These are phyloP conservation scores for Mastomys natalensis DNA, from an alignment of 2,113 vertebrate genomes.

Conservation along the genomic window DNA sequence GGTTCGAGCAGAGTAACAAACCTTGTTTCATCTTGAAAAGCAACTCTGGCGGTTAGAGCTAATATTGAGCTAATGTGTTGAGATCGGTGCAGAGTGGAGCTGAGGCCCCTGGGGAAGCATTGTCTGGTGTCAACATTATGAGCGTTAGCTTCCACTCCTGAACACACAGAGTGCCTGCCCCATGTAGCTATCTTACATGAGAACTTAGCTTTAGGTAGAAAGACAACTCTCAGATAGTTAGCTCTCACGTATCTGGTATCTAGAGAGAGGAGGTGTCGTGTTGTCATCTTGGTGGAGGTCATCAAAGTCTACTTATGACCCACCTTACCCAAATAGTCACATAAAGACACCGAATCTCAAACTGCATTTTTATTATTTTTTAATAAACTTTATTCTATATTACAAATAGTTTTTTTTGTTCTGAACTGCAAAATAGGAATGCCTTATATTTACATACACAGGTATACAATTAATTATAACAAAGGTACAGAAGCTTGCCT, in stretches of 20 bases:
- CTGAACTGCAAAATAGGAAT: slow-evolving; percentile 99
- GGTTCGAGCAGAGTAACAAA: not conserved
- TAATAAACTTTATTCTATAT: slow-evolving; percentile 99
- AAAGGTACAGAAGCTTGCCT: slow-evolving; percentile 99
- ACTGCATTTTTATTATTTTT: slow-evolving; percentile 89
- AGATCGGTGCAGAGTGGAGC: not conserved
- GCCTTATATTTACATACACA: slow-evolving; percentile 99
- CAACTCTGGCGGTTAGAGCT: accelerated
- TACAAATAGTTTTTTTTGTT: slow-evolving; percentile 99
- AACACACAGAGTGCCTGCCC: not conserved
- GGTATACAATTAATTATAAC: slow-evolving; percentile 99
- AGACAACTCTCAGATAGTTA: accelerated
- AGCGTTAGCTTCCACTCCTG: accelerated
- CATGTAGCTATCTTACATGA: not conserved
- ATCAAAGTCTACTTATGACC: accelerated
- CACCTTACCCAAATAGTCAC: not conserved
- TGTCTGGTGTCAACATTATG: not conserved
- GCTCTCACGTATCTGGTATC: accelerated
- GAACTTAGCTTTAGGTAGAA: not conserved
- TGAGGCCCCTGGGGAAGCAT: accelerated
- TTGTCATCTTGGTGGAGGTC: accelerated
- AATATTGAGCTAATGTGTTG: too few relatives aligned
- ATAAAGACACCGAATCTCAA: slow-evolving; percentile 66
- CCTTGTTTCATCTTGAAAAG: not conserved
- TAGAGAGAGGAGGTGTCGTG: not conserved